phyloP scores from a whole-genome alignment of 2,113 vertebrate species.

The Microtus ochrogaster region DNA sequence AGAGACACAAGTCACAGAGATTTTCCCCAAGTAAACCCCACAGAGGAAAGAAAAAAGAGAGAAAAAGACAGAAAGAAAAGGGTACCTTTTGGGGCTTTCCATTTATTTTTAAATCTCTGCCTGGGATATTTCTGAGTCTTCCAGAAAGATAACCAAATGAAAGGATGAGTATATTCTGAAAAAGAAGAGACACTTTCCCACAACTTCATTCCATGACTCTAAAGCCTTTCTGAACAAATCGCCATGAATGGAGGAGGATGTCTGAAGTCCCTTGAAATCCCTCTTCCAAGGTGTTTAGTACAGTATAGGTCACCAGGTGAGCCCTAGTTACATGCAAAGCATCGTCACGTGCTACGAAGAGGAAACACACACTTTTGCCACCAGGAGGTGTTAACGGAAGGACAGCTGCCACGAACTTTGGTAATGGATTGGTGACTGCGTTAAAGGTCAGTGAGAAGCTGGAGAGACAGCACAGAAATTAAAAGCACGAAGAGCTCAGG shows the following conservation, averaged over 20 bases:
- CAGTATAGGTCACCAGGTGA: slow-evolving; percentile 57
- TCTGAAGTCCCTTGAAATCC: slow-evolving; percentile 9
- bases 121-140: slow-evolving; percentile 12
- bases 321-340: slow-evolving; percentile 61
- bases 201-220: slow-evolving; percentile 19
- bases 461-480: too few relatives aligned
- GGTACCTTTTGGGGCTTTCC: not conserved
- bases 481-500: fast-evolving
- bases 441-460: not conserved
- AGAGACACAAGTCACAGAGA: not conserved
- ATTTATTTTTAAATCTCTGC: not conserved
- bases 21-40: not conserved
- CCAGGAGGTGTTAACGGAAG: slow-evolving; percentile 39
- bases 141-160: slow-evolving; percentile 25
- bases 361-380: slow-evolving; percentile 50
- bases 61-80: too few relatives aligned
- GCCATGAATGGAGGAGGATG: not conserved
- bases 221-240: slow-evolving; percentile 52
- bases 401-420: not conserved
- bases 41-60: not conserved
- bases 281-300: not conserved
- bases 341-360: slow-evolving; percentile 22
- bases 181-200: not conserved
- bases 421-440: not conserved
- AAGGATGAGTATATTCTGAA: not conserved